These are phyloP conservation scores for Alexandromys fortis DNA, from an alignment of 2,113 vertebrate genomes.

Conservation along the genomic window DNA sequence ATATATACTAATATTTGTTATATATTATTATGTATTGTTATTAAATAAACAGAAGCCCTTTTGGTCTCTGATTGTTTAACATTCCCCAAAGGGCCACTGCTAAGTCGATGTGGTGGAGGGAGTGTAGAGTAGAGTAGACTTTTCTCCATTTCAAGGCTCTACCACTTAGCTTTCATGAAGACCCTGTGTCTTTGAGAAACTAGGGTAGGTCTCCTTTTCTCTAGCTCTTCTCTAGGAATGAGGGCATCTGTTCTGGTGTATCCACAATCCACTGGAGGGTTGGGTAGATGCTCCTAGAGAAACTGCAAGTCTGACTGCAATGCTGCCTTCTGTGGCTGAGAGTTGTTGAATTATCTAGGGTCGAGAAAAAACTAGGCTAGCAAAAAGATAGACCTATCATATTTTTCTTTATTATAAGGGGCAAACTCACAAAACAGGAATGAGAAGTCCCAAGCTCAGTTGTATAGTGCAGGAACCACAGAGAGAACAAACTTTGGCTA, in stretches of 20 bases:
- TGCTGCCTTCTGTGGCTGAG: neutral
- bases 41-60: neutral
- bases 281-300: neutral
- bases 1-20: neutral
- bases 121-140: neutral
- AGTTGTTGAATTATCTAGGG: too few species aligned
- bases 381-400: too few species aligned
- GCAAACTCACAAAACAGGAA: too few species aligned
- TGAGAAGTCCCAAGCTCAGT: too few species aligned
- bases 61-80: neutral
- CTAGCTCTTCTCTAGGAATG: neutral
- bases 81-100: neutral
- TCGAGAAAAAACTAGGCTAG: too few species aligned
- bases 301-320: neutral
- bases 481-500: too few species aligned
- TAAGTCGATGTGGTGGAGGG: neutral
- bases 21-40: neutral
- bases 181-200: neutral
- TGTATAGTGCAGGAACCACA: too few species aligned
- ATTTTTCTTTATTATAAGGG: too few species aligned
- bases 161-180: neutral
- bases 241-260: neutral
- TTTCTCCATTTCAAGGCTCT: neutral
- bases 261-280: neutral
- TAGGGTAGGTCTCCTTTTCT: neutral